Base-by-base conservation (phyloP, 2,797 vertebrate species). In the Typhlichthys eigenmanni region DNA sequence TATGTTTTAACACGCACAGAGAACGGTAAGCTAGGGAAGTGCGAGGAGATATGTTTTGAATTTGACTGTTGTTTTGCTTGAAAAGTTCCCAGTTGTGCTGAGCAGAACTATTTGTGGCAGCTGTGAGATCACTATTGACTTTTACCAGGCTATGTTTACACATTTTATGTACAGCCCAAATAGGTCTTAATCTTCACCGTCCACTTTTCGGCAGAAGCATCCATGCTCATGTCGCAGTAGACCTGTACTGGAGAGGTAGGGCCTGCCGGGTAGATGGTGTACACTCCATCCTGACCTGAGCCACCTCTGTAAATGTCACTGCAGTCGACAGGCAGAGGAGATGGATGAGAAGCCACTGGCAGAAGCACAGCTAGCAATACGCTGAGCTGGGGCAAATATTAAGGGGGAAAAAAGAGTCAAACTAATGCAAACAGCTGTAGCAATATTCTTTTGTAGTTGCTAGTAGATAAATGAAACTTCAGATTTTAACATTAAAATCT, bases 181-280 rank as follows among this genome's bases (percentile, higher is more conserved):
- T 29, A 29, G 3, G 8, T 5, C 38, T 49, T 10, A 3, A 1
- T 53, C 63, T 84, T 92, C 68, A 89, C 89, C 60, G 88, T 92
- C 92, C 92, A 91, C 71, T 90, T 90, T 13, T 89, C 88, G 13
- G 65, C 47, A 24, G 73, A 63, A 0, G 64, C 64, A 0, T 91
- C 89, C 0, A 68, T 87, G 70, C 81, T 87, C 91, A 92, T 94
- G 77, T 93, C 92, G 24, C 93, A 93, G 79, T 91, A 92, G 55
- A 92, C 92, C 1, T 91, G 89, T 48, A 93, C 87, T 0, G 89
- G 89, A 11, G 85, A 81, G 1, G 82, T 87, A 63, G 89, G 80
- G 10, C 91, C 92, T 0, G 86, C 83, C 0, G 92, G 92, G 63
- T 92, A 93, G 73, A 93, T 87, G 59, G 91, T 81, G 68, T 92